A percentile compares a stretch with the other conserved stretches of the same genome.
Conservation (phyloP, 2,113 vertebrate genomes). For the Herpailurus yagouaroundi region DNA sequence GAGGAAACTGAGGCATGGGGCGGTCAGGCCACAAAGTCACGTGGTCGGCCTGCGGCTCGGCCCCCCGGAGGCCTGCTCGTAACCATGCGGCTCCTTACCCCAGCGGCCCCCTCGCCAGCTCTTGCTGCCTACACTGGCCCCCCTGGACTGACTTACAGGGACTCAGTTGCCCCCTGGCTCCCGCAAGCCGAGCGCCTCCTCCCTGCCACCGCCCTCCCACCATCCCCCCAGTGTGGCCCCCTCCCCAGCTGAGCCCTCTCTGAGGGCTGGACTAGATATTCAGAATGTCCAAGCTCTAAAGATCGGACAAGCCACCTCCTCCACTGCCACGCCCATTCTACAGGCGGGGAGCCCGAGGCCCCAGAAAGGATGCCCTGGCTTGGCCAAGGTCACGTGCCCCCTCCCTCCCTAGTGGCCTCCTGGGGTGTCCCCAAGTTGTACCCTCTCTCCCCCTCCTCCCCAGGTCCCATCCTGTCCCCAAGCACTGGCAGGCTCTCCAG, state of each 20-base stretch:
- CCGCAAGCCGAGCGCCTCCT: background rate
- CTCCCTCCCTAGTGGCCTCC: background rate
- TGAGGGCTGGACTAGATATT: background rate
- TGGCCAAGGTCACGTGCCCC: background rate
- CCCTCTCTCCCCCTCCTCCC: background rate
- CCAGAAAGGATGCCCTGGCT: background rate
- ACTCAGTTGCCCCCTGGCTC: background rate
- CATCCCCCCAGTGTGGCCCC: background rate
- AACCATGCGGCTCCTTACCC: too few species aligned
- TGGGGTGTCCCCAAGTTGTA: background rate
- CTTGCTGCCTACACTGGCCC: background rate
- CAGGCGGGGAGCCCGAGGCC: background rate
- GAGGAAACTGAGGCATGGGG: background rate
- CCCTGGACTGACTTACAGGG: background rate
- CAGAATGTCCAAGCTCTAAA: background rate
- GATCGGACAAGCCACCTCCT: background rate
- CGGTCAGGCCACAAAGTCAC: background rate
- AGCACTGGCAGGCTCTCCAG: background rate
- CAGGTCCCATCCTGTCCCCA: background rate
- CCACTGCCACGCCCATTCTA: background rate
- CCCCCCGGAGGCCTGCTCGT: background rate
- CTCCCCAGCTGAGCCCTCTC: background rate
- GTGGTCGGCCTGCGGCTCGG: background rate
- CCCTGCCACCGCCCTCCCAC: background rate
- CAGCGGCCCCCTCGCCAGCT: too few species aligned